Evolutionary conservation across 2,797 vertebrate genomes (phyloP), one percentile per base, ranked within the genome.

Genomic region (Phylloscopus collybita): DNA sequence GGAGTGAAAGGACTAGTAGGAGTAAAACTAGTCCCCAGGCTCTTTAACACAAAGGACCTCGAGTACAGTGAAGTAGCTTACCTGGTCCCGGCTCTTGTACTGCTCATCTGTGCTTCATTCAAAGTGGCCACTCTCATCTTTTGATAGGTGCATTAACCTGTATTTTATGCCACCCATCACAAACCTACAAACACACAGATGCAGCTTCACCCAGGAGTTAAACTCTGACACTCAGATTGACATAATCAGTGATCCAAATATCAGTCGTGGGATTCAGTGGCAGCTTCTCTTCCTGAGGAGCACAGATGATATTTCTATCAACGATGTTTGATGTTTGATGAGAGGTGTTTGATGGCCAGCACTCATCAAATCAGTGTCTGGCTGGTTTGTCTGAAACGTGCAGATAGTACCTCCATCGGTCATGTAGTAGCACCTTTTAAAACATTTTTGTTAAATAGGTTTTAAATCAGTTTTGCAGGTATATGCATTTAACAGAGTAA

Each of bases 401-500:
- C 57, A 75, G 62, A 83, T 59, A 82, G 59, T 47, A 59, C 36
- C 23, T 79, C 62, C 74, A 83, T 11, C 2, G 6, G 18, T 69
- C 71, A 84, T 34, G 60, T 62, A 91, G 50, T n/a, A 70, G 6
- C 3, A 42, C 14, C 83, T 95, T 88, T 90, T 56, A 92, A 95
- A 91, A n/a, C 1, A 21, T 54, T 59, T 90, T 76, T 69, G 34
- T 80, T 50, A 82, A 90, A 78, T 29, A 67, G 13, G 69, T 86
- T n/a, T n/a, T n/a, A n/a, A n/a, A 54, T 15, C 80, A 27, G 69
- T 87, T 90, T 67, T 93, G 5, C 70, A 92, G 65, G 47, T 89
- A 69, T 88, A 83, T 88, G 38, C 16, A 65, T 92, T 94, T 69
- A 76, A 65, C n/a, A 87, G 57, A 88, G n/a, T 93, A 84, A 92